Conservation (phyloP, 2,797 vertebrate species). For the Pangasius larnaudii region DNA sequence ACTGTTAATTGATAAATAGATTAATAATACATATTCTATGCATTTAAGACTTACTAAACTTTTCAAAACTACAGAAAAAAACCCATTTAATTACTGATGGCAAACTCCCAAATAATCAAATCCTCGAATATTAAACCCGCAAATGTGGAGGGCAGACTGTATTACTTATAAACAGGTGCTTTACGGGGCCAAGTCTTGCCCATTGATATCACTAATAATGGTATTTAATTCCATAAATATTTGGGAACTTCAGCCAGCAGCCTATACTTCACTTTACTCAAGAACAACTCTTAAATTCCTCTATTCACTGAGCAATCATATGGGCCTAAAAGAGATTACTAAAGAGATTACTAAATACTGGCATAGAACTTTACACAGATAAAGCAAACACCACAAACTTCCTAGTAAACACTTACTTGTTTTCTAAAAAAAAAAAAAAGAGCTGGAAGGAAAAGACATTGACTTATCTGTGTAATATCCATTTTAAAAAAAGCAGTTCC, state of each 20-base stretch:
- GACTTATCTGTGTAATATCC: neutral
- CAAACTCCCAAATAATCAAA: no score
- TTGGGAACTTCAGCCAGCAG: constrained; percentile 98
- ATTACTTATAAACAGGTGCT: neutral
- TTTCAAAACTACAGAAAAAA: no score
- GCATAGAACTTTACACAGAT: neutral
- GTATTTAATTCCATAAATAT: constrained; percentile 97
- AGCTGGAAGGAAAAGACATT: neutral
- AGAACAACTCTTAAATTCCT: constrained; percentile 92
- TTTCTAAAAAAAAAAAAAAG: neutral
- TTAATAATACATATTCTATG: no score
- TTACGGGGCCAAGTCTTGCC: constrained; percentile 71
- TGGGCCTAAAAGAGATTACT: constrained; percentile 74
- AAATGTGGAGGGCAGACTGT: no score
- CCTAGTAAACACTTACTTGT: neutral
- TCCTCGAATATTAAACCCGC: no score
- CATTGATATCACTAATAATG: constrained; percentile 97
- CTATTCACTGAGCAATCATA: constrained; percentile 95
- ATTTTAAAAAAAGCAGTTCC: neutral
- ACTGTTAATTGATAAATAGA: no score
- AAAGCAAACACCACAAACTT: constrained; percentile 4
- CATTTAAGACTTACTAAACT: no score
- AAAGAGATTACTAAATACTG: neutral
- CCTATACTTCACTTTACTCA: constrained; percentile 67
- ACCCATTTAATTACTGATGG: no score